Evolutionary conservation across 2,113 vertebrate genomes (phyloP), one percentile per base, ranked within the genome.

Genomic region (Vanacampus margaritifer): DNA sequence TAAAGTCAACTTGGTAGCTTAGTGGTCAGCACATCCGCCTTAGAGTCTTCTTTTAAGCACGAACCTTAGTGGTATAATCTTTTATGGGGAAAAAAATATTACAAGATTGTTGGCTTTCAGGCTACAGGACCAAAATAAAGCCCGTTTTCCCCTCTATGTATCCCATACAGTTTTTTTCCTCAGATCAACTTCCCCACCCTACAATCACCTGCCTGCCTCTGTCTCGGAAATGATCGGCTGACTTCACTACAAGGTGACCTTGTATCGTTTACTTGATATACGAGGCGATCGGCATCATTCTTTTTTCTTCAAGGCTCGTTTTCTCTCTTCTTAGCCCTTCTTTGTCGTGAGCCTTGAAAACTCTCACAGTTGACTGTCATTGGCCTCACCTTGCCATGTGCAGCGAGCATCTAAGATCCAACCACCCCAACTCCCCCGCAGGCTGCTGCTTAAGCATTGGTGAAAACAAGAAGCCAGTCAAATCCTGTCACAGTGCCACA

Each of bases 351-450:
- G 70, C 78, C 69, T 81, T 86, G 81, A 79, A 72, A 83, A 73
- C 68, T 28, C 60, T 67, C 45, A 26, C 64, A 63, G 46, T 23
- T 73, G 70, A 69, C 65, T 36, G 84, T 82, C 81, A 83, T 87
- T 90, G 84, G 88, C 86, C 86, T 88, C 83, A 87, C 86, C 87
- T 87, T 89, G 74, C 70, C 71, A 60, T 62, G 28, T 65, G 32
- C 61, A 76, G 67, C 71, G 71, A 71, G 36, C 17, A 14, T 79
- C 72, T 73, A 61, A 64, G 78, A 78, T 77, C 67, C 64, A 85
- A 84, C 73, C 71, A 79, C 59, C 68, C 69, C 61, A 79, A 79
- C 51, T 82, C 78, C 74, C 74, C 78, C 36, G 76, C 56, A 67
- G 79, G 75, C 71, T 73, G 43, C 70, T 41, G 71, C 72, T 82